Conservation (phyloP, 1,140 invertebrate species). For the Papilio machaon region DNA sequence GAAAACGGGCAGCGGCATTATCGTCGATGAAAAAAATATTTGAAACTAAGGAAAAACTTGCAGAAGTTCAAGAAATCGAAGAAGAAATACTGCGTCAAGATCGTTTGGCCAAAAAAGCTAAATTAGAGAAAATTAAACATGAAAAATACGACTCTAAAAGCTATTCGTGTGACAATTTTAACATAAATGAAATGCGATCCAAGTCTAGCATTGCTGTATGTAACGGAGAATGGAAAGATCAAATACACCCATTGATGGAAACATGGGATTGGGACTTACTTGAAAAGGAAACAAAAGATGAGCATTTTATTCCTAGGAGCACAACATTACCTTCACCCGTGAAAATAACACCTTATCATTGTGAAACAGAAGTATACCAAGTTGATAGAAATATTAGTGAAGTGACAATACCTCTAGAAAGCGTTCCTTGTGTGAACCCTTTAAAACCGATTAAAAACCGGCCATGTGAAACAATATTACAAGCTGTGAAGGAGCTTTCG, state of each 20-base stretch:
- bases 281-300: slow-evolving; percentile 79
- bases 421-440: slow-evolving; percentile 84
- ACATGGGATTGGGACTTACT: slow-evolving; percentile 85
- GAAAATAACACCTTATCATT: slow-evolving; percentile 77
- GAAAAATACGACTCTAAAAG: slow-evolving; percentile 70
- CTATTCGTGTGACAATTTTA: slow-evolving; percentile 67
- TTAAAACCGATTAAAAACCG: slow-evolving; percentile 82
- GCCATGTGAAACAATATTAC: slow-evolving; percentile 79
- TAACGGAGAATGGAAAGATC: slow-evolving; percentile 83
- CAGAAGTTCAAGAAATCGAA: slow-evolving; percentile 82
- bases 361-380: slow-evolving; percentile 77
- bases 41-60: slow-evolving; percentile 88
- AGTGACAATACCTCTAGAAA: slow-evolving; percentile 83
- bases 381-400: slow-evolving; percentile 78
- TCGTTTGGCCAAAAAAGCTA: slow-evolving; percentile 77
- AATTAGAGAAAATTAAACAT: slow-evolving; percentile 76
- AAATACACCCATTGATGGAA: slow-evolving; percentile 83
- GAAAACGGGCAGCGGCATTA: slow-evolving; percentile 81
- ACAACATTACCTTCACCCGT: slow-evolving; percentile 81
- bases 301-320: slow-evolving; percentile 67
- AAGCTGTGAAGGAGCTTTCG: slow-evolving; percentile 80
- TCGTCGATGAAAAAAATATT: slow-evolving; percentile 88
- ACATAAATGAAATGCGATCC: slow-evolving; percentile 74
- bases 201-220: slow-evolving; percentile 80
- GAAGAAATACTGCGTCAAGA: slow-evolving; percentile 76